These are phyloP conservation scores for Cryptotermes secundus DNA, from an alignment of 1,140 invertebrate species.

Conservation along the genomic window DNA sequence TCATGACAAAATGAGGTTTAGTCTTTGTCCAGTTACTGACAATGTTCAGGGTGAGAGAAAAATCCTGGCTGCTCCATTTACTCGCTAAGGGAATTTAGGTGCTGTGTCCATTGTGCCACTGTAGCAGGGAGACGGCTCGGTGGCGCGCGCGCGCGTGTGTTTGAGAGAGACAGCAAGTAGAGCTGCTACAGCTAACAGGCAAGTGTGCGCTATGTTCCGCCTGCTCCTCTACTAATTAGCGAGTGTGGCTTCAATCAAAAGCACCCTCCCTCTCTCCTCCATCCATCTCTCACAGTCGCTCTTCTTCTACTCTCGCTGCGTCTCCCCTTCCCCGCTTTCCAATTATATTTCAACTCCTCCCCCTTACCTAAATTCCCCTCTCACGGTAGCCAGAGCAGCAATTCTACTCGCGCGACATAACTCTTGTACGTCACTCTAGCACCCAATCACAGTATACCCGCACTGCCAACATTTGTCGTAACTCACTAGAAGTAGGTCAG, in stretches of 20 bases:
- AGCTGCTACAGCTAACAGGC: slow-evolving; percentile 19
- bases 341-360: slow-evolving; percentile 30
- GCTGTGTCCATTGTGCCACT: background rate
- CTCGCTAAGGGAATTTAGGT: too few relatives aligned
- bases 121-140: background rate
- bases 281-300: slow-evolving; percentile 22
- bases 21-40: too few relatives aligned
- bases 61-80: too few relatives aligned
- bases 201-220: slow-evolving; percentile 28
- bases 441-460: slow-evolving; percentile 6
- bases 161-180: background rate
- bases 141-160: background rate
- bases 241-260: slow-evolving; percentile 35
- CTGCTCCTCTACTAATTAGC: slow-evolving; percentile 32
- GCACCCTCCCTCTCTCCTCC: background rate
- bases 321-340: slow-evolving; percentile 31
- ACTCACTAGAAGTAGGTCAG: background rate
- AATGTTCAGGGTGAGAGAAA: too few relatives aligned
- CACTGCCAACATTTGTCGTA: background rate
- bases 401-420: background rate
- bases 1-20: too few relatives aligned
- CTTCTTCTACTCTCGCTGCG: slow-evolving; percentile 19
- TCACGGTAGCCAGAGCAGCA: background rate
- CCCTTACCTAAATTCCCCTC: slow-evolving; percentile 18
- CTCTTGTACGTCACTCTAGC: slow-evolving; percentile 26